Percentiles rank a stretch among this genome's conserved stretches.
These are phyloP conservation scores for Cremastinae sp. DNA, from an alignment of 2,888 invertebrate species.

Conservation along the genomic window DNA sequence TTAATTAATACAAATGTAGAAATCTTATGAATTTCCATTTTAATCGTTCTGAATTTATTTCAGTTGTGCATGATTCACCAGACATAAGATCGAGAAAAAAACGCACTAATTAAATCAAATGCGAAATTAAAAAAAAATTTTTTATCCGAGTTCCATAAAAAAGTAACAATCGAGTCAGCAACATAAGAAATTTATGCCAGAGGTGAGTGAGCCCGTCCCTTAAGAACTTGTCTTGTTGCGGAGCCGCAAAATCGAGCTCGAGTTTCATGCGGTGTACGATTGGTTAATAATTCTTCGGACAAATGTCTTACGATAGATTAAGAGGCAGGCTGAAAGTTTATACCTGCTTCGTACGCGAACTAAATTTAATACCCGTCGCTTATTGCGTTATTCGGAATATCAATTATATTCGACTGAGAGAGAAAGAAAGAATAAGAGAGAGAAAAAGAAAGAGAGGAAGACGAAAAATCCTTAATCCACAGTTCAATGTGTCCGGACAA, in stretches of 20 bases:
- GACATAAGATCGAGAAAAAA: no score
- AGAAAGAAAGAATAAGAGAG: not conserved
- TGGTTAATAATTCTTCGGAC: constrained; percentile 36
- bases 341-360: constrained; percentile 4
- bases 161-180: not conserved
- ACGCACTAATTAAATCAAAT: no score
- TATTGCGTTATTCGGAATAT: constrained; percentile 45
- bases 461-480: not conserved
- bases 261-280: constrained; percentile 40
- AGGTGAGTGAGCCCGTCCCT: constrained; percentile 23
- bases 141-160: no score
- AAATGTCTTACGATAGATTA: constrained; percentile 8
- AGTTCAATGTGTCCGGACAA: no score
- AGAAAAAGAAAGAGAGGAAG: not conserved
- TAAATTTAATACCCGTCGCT: constrained; percentile 24
- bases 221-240: constrained; percentile 10
- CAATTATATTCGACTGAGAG: constrained; percentile 12
- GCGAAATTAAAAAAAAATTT: not conserved
- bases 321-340: constrained; percentile 35
- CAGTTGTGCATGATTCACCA: no score
- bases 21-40: no score
- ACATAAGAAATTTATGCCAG: constrained; percentile 29
- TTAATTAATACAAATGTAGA: no score
- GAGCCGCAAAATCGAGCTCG: constrained; percentile 42
- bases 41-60: no score